Conservation (phyloP, 2,113 vertebrate genomes). For the Aix galericulata region DNA sequence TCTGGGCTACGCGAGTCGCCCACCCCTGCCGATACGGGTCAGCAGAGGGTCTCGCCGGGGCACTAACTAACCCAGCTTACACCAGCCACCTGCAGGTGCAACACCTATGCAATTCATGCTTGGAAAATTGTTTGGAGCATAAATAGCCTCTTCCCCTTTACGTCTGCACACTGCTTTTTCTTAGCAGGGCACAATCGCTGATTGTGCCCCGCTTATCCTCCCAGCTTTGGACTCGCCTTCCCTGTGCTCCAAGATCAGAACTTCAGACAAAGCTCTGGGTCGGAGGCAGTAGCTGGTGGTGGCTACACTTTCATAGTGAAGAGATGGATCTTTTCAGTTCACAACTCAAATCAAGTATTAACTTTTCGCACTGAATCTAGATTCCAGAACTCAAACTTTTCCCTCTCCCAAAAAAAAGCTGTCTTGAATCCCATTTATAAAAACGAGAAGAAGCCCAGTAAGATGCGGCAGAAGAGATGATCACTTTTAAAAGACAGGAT, state of each 20-base stretch:
- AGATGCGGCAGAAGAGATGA: background rate
- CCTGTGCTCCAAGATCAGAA: background rate
- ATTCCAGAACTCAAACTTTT: background rate
- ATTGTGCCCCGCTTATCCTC: background rate
- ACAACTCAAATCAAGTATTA: background rate
- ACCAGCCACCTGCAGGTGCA: background rate
- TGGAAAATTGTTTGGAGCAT: background rate
- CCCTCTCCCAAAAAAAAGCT: background rate
- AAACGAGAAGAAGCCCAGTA: background rate
- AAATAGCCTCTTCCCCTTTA: background rate
- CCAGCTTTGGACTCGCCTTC: background rate
- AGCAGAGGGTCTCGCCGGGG: background rate
- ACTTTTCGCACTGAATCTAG: background rate
- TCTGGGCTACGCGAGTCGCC: background rate
- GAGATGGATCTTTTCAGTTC: background rate
- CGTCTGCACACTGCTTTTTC: background rate
- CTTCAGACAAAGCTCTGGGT: background rate
- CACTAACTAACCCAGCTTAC: background rate
- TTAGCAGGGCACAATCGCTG: fast-evolving
- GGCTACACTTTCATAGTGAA: background rate
- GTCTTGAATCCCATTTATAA: background rate
- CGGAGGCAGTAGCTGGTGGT: fast-evolving
- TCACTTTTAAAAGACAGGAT: background rate
- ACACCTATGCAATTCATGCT: background rate
- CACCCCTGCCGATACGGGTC: background rate